These are phyloP conservation scores for Amaurobius ferox DNA, from an alignment of 2,888 invertebrate genomes.

Conservation along the genomic window DNA sequence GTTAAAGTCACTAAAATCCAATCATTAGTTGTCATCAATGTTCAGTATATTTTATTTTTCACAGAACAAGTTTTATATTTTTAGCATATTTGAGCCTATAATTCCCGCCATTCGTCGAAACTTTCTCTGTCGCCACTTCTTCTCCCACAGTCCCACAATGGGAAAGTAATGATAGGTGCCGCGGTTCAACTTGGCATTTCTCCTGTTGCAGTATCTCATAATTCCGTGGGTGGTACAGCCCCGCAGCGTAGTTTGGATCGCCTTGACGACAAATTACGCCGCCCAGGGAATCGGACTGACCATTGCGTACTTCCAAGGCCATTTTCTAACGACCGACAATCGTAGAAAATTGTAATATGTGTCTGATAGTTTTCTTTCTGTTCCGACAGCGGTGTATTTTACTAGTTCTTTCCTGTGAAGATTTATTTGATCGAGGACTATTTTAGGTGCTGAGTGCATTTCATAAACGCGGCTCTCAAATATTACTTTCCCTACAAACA, in stretches of 20 bases:
- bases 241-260: background rate
- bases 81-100: background rate
- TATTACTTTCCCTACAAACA: too few relatives aligned
- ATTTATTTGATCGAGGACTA: too few relatives aligned
- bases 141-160: too few relatives aligned
- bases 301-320: conserved; percentile 6
- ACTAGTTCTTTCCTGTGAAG: background rate
- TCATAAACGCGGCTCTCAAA: too few relatives aligned
- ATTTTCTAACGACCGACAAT: conserved; percentile 16
- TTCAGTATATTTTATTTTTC: too few relatives aligned
- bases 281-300: conserved; percentile 12
- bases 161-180: conserved; percentile 19
- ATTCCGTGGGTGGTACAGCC: background rate
- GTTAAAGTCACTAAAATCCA: too few relatives aligned
- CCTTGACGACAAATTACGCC: conserved; percentile 39
- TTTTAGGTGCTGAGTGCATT: too few relatives aligned
- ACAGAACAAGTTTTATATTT: background rate
- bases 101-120: background rate
- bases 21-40: too few relatives aligned
- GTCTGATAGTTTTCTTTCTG: background rate
- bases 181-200: background rate
- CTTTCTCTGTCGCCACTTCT: too few relatives aligned
- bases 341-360: conserved; percentile 20
- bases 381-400: background rate
- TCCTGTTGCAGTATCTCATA: background rate